phyloP scores from a whole-genome alignment of 2,888 invertebrate genomes.

The Drosophila borborema region DNA sequence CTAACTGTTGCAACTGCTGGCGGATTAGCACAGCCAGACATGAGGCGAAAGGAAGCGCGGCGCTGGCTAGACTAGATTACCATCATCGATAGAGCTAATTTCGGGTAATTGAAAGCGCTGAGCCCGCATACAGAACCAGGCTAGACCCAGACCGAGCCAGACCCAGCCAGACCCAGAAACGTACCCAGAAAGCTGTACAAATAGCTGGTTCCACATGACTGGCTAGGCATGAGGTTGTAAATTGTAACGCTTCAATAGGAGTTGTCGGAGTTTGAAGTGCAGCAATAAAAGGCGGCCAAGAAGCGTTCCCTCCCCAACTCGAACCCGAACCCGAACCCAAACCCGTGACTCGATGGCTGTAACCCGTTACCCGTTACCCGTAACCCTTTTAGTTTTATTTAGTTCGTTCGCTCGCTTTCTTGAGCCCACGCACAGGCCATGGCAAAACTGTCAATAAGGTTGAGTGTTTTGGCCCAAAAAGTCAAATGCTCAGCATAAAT shows the following conservation, averaged over 20 bases:
- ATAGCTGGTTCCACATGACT: constrained; percentile 64
- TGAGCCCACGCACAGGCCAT: constrained; percentile 43
- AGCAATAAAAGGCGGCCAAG: constrained; percentile 50
- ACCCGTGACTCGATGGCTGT: constrained; percentile 1
- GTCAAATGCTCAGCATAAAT: constrained; percentile 74
- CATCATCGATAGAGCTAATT: constrained; percentile 49
- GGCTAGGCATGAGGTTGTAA: constrained; percentile 62
- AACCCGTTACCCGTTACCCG: constrained; percentile 22
- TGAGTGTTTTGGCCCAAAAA: constrained; percentile 66
- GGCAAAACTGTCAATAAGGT: constrained; percentile 65
- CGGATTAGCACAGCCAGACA: constrained; percentile 37
- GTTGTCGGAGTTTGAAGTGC: constrained; percentile 67
- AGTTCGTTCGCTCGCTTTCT: constrained; percentile 12
- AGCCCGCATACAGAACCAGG: constrained; percentile 16
- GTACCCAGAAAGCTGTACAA: constrained; percentile 35
- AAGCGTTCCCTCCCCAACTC: background rate
- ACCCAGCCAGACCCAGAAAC: background rate
- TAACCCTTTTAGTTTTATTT: constrained; percentile 30
- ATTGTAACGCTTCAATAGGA: constrained; percentile 75
- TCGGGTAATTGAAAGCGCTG: constrained; percentile 54
- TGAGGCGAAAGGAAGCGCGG: background rate
- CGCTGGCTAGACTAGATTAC: constrained; percentile 35
- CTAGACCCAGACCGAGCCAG: constrained; percentile 8
- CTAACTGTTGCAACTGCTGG: constrained; percentile 15
- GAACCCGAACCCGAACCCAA: background rate